phyloP scores from a whole-genome alignment of 64 coral and sea anemone genomes.

The Montipora foliosa region DNA sequence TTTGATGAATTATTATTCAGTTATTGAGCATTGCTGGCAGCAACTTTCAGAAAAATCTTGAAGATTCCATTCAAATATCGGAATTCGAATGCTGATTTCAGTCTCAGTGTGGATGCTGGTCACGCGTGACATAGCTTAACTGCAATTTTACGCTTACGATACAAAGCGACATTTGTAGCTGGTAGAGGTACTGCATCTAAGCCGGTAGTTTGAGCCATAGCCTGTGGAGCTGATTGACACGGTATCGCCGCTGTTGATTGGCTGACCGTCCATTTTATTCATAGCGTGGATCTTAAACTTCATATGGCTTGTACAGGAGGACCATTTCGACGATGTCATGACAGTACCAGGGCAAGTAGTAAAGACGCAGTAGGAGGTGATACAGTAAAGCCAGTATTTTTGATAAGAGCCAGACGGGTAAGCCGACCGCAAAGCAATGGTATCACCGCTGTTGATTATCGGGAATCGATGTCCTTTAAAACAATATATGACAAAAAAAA shows the following conservation, averaged over 20 bases:
- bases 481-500: background rate
- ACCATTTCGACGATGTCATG: background rate
- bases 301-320: background rate
- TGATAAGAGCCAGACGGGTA: slow-evolving; percentile 13
- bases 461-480: slow-evolving; percentile 41
- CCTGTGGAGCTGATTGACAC: background rate
- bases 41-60: too few species aligned
- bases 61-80: too few species aligned
- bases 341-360: background rate
- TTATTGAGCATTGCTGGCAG: too few species aligned
- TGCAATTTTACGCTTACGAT: background rate
- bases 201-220: background rate
- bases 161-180: background rate
- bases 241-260: slow-evolving; percentile 16
- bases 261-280: slow-evolving; percentile 33
- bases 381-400: background rate
- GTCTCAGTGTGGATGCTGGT: background rate
- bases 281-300: background rate
- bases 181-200: background rate
- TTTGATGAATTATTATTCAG: too few species aligned
- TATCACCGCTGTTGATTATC: slow-evolving; percentile 54
- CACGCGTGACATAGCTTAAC: too few species aligned
- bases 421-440: slow-evolving; percentile 19
- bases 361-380: background rate
- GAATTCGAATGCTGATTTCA: too few species aligned